phyloP scores from a whole-genome alignment of 2,797 vertebrate genomes.

The Acrossocheilus fasciatus region DNA sequence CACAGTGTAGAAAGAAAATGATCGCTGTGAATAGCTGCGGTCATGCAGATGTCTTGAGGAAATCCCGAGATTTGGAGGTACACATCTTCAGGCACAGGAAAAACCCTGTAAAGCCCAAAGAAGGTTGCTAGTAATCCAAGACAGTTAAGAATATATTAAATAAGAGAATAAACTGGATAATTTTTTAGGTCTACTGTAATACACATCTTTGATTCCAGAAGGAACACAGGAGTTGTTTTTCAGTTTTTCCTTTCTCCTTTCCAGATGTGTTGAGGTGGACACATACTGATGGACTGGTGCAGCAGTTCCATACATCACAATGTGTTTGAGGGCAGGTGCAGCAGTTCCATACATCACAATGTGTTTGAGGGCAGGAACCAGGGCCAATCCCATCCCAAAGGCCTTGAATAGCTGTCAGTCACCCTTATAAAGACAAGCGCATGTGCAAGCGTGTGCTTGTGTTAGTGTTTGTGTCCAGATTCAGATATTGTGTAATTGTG shows the following conservation, averaged over 20 bases:
- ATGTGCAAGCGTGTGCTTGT: constrained; percentile 29
- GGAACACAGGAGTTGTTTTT: background rate
- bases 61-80: constrained; percentile 21
- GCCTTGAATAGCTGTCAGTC: constrained; percentile 13
- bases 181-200: constrained; percentile 22
- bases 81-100: constrained; percentile 28
- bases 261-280: constrained; percentile 18
- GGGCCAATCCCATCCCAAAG: constrained; percentile 14
- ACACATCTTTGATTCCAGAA: constrained; percentile 32
- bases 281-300: constrained; percentile 12
- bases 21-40: constrained; percentile 57
- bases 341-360: too few relatives aligned
- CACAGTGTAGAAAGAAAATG: constrained; percentile 42
- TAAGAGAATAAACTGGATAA: constrained; percentile 2
- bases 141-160: constrained; percentile 26
- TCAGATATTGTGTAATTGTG: constrained; percentile 32
- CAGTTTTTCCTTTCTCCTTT: constrained; percentile 11
- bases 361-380: constrained; percentile 7
- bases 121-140: constrained; percentile 36
- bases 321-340: background rate
- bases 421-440: constrained; percentile 5
- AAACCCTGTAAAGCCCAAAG: constrained; percentile 30
- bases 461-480: constrained; percentile 8
- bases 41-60: constrained; percentile 53
- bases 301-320: constrained; percentile 14